Percentiles rank a stretch among this genome's conserved stretches.
Conservation (phyloP, 2,113 vertebrate genomes). For the Phainopepla nitens region DNA sequence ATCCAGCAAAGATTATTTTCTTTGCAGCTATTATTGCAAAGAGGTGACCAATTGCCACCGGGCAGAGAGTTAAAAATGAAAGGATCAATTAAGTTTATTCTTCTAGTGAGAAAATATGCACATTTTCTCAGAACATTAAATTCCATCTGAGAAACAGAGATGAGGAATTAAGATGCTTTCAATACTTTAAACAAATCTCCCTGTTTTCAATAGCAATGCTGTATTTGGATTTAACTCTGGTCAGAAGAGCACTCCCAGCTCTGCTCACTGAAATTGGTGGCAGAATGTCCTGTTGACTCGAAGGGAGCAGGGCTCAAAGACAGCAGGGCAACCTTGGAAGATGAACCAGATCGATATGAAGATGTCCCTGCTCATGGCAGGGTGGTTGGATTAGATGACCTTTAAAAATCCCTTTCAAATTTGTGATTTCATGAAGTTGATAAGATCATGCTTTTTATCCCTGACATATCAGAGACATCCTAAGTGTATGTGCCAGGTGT, state of each 20-base stretch:
- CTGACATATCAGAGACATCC: not conserved
- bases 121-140: conserved; percentile 6
- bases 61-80: conserved; percentile 21
- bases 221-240: not conserved
- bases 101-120: conserved; percentile 23
- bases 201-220: not conserved
- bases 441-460: not conserved
- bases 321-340: not conserved
- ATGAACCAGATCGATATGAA: not conserved
- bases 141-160: not conserved
- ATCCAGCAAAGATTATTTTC: conserved; percentile 52
- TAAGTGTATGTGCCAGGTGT: not conserved
- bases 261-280: not conserved
- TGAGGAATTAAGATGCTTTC: not conserved
- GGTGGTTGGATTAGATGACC: not conserved
- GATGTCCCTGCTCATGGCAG: not conserved
- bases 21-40: conserved; percentile 41
- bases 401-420: not conserved
- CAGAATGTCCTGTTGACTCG: not conserved
- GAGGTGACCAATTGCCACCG: conserved; percentile 28
- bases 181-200: not conserved
- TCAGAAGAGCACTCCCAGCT: not conserved
- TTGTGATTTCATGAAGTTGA: not conserved
- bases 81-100: conserved; percentile 40
- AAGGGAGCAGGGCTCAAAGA: not conserved